Conservation (phyloP, 2,797 vertebrate species). For the Danio kyathit region DNA sequence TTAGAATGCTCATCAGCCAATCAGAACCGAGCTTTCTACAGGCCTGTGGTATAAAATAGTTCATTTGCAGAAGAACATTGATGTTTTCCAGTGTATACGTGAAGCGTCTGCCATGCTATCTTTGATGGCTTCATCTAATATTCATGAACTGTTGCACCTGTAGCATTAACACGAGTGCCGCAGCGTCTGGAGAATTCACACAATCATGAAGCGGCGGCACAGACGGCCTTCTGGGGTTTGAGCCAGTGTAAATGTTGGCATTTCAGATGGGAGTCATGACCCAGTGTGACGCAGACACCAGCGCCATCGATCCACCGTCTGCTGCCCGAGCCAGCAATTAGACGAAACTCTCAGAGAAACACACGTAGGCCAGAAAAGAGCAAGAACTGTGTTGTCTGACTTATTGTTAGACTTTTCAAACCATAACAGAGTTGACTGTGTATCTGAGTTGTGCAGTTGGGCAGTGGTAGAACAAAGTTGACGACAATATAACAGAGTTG, state of each 20-base stretch:
- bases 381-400: conserved; percentile 1
- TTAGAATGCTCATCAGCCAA: no score
- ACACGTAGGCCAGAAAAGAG: conserved; percentile 38
- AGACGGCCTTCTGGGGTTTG: conserved; percentile 30
- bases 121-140: neutral
- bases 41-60: no score
- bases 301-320: conserved; percentile 62
- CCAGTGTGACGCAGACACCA: conserved; percentile 28
- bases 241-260: conserved; percentile 52
- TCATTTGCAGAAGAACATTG: no score
- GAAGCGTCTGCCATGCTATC: neutral
- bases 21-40: no score
- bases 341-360: conserved; percentile 46
- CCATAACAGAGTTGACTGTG: no score
- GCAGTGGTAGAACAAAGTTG: no score
- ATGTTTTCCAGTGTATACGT: neutral
- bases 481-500: no score
- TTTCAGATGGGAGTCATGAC: conserved; percentile 52
- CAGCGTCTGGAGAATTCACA: neutral
- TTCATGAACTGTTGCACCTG: neutral
- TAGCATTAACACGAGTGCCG: neutral
- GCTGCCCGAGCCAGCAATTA: conserved; percentile 59
- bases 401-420: no score
- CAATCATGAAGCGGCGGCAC: neutral
- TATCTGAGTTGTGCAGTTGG: no score